Percentiles rank a stretch among this genome's conserved stretches.
Evolutionary conservation across 2,113 vertebrate species (phyloP).

Genomic region (Antigone vipio): DNA sequence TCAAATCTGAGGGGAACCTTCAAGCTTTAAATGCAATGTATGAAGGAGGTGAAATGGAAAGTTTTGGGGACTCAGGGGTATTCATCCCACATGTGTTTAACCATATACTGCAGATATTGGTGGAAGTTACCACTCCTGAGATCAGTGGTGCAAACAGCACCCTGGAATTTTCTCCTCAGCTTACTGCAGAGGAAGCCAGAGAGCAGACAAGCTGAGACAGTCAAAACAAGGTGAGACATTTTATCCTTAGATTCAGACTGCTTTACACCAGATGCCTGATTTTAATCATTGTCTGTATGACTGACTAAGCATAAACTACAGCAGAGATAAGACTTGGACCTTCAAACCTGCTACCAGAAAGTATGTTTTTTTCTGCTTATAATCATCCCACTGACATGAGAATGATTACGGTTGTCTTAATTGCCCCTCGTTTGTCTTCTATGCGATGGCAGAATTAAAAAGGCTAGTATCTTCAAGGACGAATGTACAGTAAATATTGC

Average conservation of each 20-base stretch:
- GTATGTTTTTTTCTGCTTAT: background rate
- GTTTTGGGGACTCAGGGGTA: background rate
- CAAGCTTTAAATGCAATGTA: background rate
- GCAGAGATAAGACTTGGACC: background rate
- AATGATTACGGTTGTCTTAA: background rate
- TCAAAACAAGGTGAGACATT: background rate
- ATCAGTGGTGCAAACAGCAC: background rate
- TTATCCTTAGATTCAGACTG: background rate
- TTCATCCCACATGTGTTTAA: background rate
- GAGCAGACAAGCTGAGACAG: background rate
- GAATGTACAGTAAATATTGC: background rate
- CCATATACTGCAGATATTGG: rapidly evolving
- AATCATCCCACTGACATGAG: background rate
- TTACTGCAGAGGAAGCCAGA: background rate
- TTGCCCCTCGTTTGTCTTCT: background rate
- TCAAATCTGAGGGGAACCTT: background rate
- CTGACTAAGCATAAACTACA: background rate
- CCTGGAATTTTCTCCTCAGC: background rate
- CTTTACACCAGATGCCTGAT: background rate
- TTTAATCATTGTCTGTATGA: background rate
- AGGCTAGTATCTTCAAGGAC: background rate
- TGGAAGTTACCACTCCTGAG: background rate
- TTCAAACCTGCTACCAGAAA: background rate
- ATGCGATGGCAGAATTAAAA: background rate
- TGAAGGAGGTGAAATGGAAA: background rate